A percentile compares a stretch with the other conserved stretches of the same genome.
Evolutionary conservation across 2,888 invertebrate genomes (phyloP).

Genomic region (Mesorhabditis sp.): DNA sequence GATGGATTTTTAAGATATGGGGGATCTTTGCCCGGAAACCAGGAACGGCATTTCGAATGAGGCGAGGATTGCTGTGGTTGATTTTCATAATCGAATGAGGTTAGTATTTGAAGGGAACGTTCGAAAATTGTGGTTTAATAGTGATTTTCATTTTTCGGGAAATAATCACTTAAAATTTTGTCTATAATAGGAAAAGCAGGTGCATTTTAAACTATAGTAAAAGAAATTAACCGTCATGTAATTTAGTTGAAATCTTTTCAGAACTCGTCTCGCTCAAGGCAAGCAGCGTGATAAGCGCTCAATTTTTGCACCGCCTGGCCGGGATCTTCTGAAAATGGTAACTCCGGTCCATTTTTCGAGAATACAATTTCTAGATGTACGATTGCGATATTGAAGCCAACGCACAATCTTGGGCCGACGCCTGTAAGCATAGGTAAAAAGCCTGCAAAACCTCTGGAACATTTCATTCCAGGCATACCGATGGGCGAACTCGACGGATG

Average conservation of each 20-base stretch:
- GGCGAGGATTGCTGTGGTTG: neutral
- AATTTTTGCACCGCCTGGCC: neutral
- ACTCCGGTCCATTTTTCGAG: neutral
- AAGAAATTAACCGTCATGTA: too few relatives aligned
- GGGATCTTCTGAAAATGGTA: slow-evolving; percentile 4
- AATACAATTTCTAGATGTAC: neutral
- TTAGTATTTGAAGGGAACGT: neutral
- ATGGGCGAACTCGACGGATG: neutral
- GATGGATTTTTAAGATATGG: neutral
- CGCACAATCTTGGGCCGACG: slow-evolving; percentile 5
- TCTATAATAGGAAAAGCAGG: too few relatives aligned
- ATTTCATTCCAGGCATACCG: neutral
- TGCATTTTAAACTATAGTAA: too few relatives aligned
- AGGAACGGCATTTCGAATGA: slow-evolving; percentile 1
- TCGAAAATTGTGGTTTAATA: neutral
- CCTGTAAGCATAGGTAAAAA: slow-evolving; percentile 2
- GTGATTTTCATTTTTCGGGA: too few relatives aligned
- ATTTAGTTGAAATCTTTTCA: neutral
- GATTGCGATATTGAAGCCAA: slow-evolving; percentile 6
- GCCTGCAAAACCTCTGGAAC: neutral
- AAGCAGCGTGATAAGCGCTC: neutral
- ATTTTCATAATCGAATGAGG: slow-evolving; percentile 6
- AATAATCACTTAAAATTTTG: too few relatives aligned
- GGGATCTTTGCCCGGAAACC: neutral
- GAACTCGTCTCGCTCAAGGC: neutral